Conservation (phyloP, 2,888 invertebrate genomes). For the Latheticus oryzae region DNA sequence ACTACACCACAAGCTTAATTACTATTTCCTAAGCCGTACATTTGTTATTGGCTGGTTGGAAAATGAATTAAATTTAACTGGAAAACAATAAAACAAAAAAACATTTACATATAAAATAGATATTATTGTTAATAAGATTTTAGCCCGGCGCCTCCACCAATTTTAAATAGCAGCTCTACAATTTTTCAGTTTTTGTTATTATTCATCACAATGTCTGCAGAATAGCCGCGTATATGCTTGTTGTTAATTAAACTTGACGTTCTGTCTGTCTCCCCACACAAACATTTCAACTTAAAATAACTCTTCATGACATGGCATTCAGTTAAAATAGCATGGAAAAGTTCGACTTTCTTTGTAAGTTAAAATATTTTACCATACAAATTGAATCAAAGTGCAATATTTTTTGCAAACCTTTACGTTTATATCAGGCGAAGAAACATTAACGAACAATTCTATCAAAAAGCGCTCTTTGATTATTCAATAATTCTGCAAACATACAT, state of each 20-base stretch:
- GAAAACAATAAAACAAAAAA: not conserved
- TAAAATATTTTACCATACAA: too few species aligned
- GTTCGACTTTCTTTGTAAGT: conserved; percentile 5
- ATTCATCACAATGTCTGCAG: conserved; percentile 22
- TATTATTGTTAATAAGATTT: not conserved
- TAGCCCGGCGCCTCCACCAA: conserved; percentile 23
- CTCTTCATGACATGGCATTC: conserved; percentile 16
- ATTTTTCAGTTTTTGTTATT: conserved; percentile 19
- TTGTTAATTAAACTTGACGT: conserved; percentile 33
- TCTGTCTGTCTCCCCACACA: conserved; percentile 24
- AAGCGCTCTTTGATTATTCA: too few species aligned
- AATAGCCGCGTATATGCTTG: conserved; percentile 24
- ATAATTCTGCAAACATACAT: too few species aligned
- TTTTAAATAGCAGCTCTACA: conserved; percentile 17
- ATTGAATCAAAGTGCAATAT: too few species aligned
- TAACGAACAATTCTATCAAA: too few species aligned
- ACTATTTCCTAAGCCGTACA: conserved; percentile 10
- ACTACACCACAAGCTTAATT: conserved; percentile 17
- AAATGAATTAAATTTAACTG: conserved; percentile 6
- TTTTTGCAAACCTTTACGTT: too few species aligned
- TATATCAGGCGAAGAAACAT: too few species aligned
- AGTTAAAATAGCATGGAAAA: conserved; percentile 18
- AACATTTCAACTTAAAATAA: conserved; percentile 17
- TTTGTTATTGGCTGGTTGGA: conserved; percentile 30
- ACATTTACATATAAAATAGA: not conserved